Conservation (phyloP, 2,113 vertebrate species). For the Nesogale talazaci region DNA sequence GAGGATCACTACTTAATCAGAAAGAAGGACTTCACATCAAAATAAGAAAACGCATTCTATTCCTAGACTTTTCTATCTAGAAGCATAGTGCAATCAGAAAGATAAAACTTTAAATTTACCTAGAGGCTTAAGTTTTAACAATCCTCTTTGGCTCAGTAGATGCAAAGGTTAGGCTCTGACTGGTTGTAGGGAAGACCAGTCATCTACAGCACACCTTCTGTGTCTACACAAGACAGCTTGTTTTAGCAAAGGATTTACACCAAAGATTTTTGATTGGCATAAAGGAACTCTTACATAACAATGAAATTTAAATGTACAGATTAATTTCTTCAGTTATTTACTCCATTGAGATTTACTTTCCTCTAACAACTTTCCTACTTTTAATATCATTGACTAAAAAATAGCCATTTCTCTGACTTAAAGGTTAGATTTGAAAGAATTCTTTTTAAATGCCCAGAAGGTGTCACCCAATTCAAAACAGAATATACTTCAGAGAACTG, state of each 20-base stretch:
- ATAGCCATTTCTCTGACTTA: constrained; percentile 16
- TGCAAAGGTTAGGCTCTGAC: constrained; percentile 1
- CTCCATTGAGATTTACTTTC: not conserved
- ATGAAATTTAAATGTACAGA: constrained; percentile 36
- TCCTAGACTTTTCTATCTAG: constrained; percentile 28
- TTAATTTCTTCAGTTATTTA: constrained; percentile 49
- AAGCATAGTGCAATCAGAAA: constrained; percentile 12
- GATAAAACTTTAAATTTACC: not conserved
- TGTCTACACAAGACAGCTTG: not conserved
- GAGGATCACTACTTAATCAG: not conserved
- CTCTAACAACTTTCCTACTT: constrained; percentile 33
- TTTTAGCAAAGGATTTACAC: constrained; percentile 1
- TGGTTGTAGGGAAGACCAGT: not conserved
- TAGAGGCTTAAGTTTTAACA: not conserved
- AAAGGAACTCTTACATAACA: constrained; percentile 9
- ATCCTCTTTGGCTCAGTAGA: constrained; percentile 11
- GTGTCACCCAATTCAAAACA: constrained; percentile 11
- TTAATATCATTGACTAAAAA: constrained; percentile 51
- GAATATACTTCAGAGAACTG: not conserved
- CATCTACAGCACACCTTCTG: not conserved
- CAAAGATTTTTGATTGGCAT: constrained; percentile 6
- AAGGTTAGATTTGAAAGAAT: constrained; percentile 42
- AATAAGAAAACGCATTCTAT: constrained; percentile 36
- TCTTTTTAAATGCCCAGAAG: constrained; percentile 35
- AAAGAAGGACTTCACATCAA: not conserved